These are phyloP conservation scores for Dendroctonus valens DNA, from an alignment of 1,140 invertebrate genomes.

Conservation along the genomic window DNA sequence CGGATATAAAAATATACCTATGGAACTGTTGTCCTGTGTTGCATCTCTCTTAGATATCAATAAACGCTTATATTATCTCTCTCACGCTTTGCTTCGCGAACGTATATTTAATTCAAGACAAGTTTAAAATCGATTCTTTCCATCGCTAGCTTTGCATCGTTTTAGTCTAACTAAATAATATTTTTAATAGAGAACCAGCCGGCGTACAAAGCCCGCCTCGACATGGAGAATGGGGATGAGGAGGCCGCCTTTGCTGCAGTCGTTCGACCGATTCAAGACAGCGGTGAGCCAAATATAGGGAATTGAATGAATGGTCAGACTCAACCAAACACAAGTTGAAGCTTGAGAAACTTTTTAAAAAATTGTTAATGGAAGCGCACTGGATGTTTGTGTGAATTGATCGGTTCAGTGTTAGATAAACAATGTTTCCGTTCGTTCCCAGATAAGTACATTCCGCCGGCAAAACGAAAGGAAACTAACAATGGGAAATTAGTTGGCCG, in stretches of 20 bases:
- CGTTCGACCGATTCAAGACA: conserved; percentile 52
- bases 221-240: conserved; percentile 89
- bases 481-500: conserved; percentile 58
- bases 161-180: neutral
- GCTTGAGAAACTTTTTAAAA: neutral
- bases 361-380: neutral
- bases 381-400: neutral
- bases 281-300: conserved; percentile 3
- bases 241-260: conserved; percentile 82
- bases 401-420: neutral
- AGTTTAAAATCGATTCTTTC: neutral
- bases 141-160: neutral
- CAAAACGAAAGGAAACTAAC: conserved; percentile 67
- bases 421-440: neutral
- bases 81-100: too few relatives aligned
- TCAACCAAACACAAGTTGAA: neutral
- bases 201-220: conserved; percentile 73
- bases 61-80: too few relatives aligned
- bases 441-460: conserved; percentile 76
- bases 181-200: conserved; percentile 67
- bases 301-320: neutral
- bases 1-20: too few relatives aligned
- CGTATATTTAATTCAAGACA: too few relatives aligned
- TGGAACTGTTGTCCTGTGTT: too few relatives aligned
- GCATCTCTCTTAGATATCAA: too few relatives aligned